Percentiles rank a stretch among this genome's conserved stretches.
Evolutionary conservation across 1,140 invertebrate species (phyloP).

Genomic region (Araneus ventricosus): DNA sequence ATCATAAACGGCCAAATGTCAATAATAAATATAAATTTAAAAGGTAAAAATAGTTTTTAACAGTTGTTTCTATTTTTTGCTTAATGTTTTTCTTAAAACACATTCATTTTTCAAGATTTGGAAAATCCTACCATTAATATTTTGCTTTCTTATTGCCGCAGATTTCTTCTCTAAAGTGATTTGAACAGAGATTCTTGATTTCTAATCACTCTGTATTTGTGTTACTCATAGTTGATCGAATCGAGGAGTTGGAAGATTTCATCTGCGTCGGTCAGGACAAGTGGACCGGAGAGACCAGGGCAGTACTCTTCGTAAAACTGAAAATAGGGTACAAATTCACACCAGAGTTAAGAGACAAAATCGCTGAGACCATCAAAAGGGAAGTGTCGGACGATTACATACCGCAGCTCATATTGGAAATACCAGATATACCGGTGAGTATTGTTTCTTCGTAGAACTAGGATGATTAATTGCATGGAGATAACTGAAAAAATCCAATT

Average conservation of each 20-base stretch:
- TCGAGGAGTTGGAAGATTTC: slow-evolving; percentile 82
- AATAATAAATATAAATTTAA: too few species aligned
- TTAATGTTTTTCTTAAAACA: too few species aligned
- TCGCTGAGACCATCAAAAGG: slow-evolving; percentile 80
- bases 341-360: slow-evolving; percentile 79
- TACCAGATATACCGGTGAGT: slow-evolving; percentile 82
- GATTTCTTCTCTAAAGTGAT: too few species aligned
- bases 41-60: too few species aligned
- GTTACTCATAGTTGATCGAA: slow-evolving; percentile 56
- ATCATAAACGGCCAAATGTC: too few species aligned
- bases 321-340: slow-evolving; percentile 79
- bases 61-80: too few species aligned
- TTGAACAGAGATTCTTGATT: too few species aligned
- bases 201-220: too few species aligned
- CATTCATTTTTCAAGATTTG: too few species aligned
- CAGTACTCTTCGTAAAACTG: slow-evolving; percentile 83
- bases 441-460: neutral
- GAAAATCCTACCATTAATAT: too few species aligned
- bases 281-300: slow-evolving; percentile 81
- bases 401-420: slow-evolving; percentile 81
- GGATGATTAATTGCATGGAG: neutral
- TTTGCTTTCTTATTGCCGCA: too few species aligned
- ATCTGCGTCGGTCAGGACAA: slow-evolving; percentile 82
- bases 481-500: too few species aligned
- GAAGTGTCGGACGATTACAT: slow-evolving; percentile 82